Percentiles rank a stretch among this genome's conserved stretches.
Conservation (phyloP, 2,797 vertebrate species). For the Schizothorax lantsangensis region DNA sequence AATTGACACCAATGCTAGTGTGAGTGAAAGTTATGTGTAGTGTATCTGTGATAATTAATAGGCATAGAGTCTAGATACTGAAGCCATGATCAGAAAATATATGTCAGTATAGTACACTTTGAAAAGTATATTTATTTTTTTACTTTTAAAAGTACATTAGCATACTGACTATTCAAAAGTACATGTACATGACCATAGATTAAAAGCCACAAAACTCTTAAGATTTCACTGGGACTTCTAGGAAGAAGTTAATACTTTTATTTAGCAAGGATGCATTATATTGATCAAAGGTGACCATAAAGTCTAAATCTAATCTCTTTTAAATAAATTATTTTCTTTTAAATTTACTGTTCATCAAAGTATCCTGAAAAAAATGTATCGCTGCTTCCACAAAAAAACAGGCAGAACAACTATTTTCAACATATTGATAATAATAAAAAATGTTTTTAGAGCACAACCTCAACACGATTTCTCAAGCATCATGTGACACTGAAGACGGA, state of each 20-base stretch:
- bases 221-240: not conserved
- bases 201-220: not conserved
- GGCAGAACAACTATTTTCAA: not conserved
- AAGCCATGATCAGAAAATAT: not conserved
- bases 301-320: not conserved
- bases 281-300: not conserved
- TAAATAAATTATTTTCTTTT: not conserved
- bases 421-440: not conserved
- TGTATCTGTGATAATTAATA: not conserved
- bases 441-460: not conserved
- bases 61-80: not conserved
- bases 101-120: not conserved
- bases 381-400: not conserved
- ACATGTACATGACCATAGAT: not conserved
- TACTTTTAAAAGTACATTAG: not conserved
- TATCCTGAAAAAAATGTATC: not conserved
- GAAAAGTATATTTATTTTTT: not conserved
- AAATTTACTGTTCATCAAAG: not conserved
- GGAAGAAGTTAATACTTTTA: not conserved
- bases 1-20: not conserved
- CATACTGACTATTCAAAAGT: not conserved
- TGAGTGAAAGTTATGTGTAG: not conserved
- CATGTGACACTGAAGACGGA: too few relatives aligned
- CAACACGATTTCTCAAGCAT: too few relatives aligned
- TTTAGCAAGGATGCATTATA: not conserved